phyloP scores from a whole-genome alignment of 2,113 vertebrate species.

The Megaceryle maxima region DNA sequence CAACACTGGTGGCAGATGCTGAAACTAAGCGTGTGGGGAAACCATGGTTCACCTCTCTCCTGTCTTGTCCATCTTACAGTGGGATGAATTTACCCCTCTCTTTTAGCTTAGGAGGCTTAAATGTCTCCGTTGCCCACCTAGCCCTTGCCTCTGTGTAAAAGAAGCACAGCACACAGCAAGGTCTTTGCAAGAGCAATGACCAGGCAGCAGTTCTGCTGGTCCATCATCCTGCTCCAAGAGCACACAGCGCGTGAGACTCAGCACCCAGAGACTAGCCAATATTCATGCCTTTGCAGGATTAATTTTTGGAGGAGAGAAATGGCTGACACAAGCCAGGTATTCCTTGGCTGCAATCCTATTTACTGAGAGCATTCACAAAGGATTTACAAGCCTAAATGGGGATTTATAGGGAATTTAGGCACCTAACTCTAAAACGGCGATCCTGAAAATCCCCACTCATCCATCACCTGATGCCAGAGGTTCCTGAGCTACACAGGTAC shows the following conservation, averaged over 20 bases:
- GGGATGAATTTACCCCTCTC: neutral
- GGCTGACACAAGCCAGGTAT: constrained; percentile 33
- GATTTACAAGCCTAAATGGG: constrained; percentile 49
- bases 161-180: neutral
- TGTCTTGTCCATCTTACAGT: neutral
- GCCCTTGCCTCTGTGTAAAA: neutral
- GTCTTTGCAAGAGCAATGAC: neutral
- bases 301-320: neutral
- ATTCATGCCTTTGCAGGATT: neutral
- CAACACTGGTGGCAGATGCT: neutral
- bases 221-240: neutral
- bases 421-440: neutral
- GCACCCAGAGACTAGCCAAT: neutral
- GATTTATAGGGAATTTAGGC: constrained; percentile 61
- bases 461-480: constrained; percentile 3
- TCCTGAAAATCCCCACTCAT: constrained; percentile 56
- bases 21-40: neutral
- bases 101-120: neutral
- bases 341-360: constrained; percentile 44
- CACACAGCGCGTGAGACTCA: accelerated
- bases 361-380: neutral
- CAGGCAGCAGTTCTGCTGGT: neutral
- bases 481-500: neutral
- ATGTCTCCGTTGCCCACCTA: neutral
- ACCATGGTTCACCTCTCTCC: neutral